phyloP scores from a whole-genome alignment of 2,797 vertebrate species.

The Pipistrellus pygmaeus region DNA sequence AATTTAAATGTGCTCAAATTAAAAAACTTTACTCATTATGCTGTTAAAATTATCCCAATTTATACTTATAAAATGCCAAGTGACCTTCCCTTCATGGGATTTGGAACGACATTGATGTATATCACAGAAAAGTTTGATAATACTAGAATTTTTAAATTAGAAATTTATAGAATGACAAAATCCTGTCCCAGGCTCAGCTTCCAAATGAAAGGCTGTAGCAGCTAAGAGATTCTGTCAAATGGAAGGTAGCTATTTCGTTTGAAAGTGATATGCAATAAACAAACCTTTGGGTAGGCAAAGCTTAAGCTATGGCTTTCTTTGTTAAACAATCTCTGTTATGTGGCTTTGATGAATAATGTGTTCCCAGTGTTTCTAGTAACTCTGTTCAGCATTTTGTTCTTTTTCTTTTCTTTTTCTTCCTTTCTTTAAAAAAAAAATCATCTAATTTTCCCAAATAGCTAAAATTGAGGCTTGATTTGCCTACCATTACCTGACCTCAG shows the following conservation, averaged over 20 bases:
- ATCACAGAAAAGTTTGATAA: constrained; percentile 12
- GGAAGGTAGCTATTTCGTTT: constrained; percentile 62
- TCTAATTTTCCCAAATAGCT: constrained; percentile 2
- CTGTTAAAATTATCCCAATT: neutral
- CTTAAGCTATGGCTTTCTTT: constrained; percentile 53
- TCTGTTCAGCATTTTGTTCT: neutral
- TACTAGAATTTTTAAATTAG: constrained; percentile 55
- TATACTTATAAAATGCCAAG: neutral
- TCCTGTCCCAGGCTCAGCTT: neutral
- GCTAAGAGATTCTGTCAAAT: constrained; percentile 63
- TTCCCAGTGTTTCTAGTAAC: constrained; percentile 34
- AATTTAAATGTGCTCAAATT: constrained; percentile 49
- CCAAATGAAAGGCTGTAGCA: constrained; percentile 65
- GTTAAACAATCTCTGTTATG: constrained; percentile 58
- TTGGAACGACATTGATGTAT: neutral
- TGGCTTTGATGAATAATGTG: constrained; percentile 22
- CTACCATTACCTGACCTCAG: neutral
- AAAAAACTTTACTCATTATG: neutral
- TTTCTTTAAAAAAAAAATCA: neutral
- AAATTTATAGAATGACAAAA: constrained; percentile 56
- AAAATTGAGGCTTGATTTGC: constrained; percentile 35
- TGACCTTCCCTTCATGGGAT: constrained; percentile 7
- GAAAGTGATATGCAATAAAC: constrained; percentile 72
- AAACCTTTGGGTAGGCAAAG: constrained; percentile 68
- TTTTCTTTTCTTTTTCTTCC: neutral